These are phyloP conservation scores for Paelopatides confundens DNA, from an alignment of 53 echinoderm and acorn worm species.

Conservation along the genomic window DNA sequence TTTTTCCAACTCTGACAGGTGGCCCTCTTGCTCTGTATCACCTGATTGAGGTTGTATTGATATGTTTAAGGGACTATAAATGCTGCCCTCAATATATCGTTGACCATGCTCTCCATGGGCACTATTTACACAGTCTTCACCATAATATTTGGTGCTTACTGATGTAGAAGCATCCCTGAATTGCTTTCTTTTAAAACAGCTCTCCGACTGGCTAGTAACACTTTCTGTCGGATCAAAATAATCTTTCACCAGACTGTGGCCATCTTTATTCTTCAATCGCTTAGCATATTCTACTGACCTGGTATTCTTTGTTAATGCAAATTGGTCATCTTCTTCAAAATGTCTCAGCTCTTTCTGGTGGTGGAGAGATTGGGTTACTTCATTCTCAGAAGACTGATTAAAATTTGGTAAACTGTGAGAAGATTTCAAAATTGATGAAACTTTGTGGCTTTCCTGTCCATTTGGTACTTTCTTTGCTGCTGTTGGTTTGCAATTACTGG, in stretches of 20 bases:
- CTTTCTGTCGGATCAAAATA: not conserved
- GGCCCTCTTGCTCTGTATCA: not conserved
- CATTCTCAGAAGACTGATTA: not conserved
- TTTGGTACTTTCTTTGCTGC: not conserved
- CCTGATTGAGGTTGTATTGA: not conserved
- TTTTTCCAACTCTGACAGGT: not conserved
- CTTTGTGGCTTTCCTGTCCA: not conserved
- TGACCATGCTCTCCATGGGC: not conserved
- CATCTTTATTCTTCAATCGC: not conserved
- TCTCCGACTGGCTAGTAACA: not conserved
- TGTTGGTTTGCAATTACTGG: not conserved
- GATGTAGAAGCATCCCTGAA: not conserved
- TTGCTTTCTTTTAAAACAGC: not conserved
- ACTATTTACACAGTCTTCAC: not conserved
- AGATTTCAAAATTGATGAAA: not conserved
- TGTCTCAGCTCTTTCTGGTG: not conserved
- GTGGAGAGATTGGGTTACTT: not conserved
- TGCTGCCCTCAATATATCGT: not conserved
- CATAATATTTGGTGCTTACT: not conserved
- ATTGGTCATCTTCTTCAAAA: not conserved
- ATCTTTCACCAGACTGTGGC: not conserved
- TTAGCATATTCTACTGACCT: not conserved
- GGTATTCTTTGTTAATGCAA: not conserved
- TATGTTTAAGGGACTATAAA: not conserved
- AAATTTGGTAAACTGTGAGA: not conserved